Evolutionary conservation across 2,888 invertebrate genomes (phyloP).

Genomic region (Drosophila melanosoma): DNA sequence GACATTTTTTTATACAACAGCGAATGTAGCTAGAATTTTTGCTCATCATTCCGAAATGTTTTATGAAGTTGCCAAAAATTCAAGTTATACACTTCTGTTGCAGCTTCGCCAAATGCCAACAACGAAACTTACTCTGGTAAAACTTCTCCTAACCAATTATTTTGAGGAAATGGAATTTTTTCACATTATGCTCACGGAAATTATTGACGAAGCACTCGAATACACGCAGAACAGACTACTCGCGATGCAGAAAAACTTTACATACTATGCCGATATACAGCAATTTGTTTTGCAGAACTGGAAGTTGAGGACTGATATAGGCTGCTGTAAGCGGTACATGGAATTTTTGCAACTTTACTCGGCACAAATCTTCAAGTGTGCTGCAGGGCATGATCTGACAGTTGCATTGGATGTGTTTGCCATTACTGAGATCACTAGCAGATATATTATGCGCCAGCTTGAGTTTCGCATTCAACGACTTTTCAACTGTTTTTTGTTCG

Average conservation of each 20-base stretch:
- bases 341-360: constrained; percentile 78
- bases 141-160: constrained; percentile 76
- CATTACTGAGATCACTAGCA: constrained; percentile 77
- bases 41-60: constrained; percentile 60
- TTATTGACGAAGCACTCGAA: constrained; percentile 80
- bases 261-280: constrained; percentile 74
- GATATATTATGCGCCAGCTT: constrained; percentile 77
- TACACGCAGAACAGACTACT: constrained; percentile 71
- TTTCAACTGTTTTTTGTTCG: constrained; percentile 79
- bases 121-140: constrained; percentile 63
- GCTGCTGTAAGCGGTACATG: constrained; percentile 73
- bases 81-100: constrained; percentile 69
- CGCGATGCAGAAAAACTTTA: constrained; percentile 64
- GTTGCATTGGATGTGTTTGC: constrained; percentile 78
- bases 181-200: constrained; percentile 74
- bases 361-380: constrained; percentile 76
- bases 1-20: constrained; percentile 63
- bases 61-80: constrained; percentile 74
- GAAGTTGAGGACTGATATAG: constrained; percentile 59
- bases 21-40: constrained; percentile 61
- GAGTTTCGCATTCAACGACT: constrained; percentile 82
- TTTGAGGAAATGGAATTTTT: constrained; percentile 83
- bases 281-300: constrained; percentile 60
- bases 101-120: constrained; percentile 79
- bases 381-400: constrained; percentile 59